phyloP scores from a whole-genome alignment of 2,888 invertebrate genomes.

The Hypolimnas misippus region DNA sequence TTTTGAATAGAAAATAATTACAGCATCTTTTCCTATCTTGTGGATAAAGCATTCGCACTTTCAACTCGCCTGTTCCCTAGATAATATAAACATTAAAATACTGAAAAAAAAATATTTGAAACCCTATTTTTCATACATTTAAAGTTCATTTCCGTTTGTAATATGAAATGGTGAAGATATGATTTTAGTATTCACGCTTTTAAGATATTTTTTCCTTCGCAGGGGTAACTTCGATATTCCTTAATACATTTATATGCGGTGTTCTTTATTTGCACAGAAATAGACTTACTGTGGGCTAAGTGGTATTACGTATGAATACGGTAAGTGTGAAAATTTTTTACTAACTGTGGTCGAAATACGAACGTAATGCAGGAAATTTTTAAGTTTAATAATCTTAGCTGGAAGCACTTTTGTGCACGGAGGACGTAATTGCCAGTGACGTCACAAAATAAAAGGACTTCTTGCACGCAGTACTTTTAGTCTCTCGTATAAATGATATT shows the following conservation, averaged over 20 bases:
- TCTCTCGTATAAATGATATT: too few species aligned
- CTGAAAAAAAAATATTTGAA: not conserved
- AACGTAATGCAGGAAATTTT: too few species aligned
- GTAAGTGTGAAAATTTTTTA: too few species aligned
- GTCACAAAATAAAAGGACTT: too few species aligned
- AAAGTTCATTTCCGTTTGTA: not conserved
- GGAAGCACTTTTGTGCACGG: too few species aligned
- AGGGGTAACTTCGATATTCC: conserved; percentile 48
- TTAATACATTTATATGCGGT: conserved; percentile 46
- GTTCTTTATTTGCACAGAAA: conserved; percentile 38
- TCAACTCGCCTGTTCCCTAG: conserved; percentile 5
- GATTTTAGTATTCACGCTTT: conserved; percentile 53
- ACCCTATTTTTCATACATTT: not conserved
- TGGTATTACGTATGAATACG: conserved; percentile 13
- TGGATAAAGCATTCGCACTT: conserved; percentile 5
- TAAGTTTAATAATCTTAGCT: too few species aligned
- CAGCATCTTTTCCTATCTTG: not conserved
- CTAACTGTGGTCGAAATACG: too few species aligned
- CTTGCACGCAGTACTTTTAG: too few species aligned
- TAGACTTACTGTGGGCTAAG: conserved; percentile 27
- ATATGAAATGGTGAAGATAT: conserved; percentile 20
- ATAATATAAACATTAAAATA: conserved; percentile 5
- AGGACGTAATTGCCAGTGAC: too few species aligned
- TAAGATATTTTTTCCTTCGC: conserved; percentile 49
- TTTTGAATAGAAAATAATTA: conserved; percentile 7